These are phyloP conservation scores for Aporophyla nigra DNA, from an alignment of 2,888 invertebrate genomes.

Conservation along the genomic window DNA sequence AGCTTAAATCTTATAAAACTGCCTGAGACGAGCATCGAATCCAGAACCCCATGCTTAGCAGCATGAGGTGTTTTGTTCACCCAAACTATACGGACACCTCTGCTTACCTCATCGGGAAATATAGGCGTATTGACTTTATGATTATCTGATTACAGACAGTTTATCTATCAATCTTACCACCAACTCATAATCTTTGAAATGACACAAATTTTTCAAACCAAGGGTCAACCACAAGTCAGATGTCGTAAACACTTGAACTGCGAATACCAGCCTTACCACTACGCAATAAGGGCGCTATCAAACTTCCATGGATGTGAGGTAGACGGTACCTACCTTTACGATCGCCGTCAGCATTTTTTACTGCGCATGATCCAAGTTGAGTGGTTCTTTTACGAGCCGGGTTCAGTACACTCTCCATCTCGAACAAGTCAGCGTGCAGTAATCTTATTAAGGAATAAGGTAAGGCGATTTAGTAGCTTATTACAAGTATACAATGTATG, in stretches of 20 bases:
- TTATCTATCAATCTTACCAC: constrained; percentile 6
- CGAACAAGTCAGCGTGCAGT: constrained; percentile 69
- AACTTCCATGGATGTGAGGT: background rate
- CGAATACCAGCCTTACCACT: constrained; percentile 11
- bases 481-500: constrained; percentile 15
- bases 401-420: constrained; percentile 67
- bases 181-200: background rate
- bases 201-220: background rate
- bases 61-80: background rate
- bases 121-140: background rate
- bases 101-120: background rate
- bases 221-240: background rate
- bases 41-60: background rate
- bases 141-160: constrained; percentile 5
- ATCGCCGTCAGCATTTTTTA: constrained; percentile 66
- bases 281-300: background rate
- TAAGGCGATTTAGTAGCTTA: constrained; percentile 58
- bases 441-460: constrained; percentile 77
- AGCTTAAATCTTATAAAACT: background rate
- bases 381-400: constrained; percentile 70
- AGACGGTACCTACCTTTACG: constrained; percentile 6
- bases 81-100: too few species aligned
- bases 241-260: background rate
- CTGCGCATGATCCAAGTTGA: constrained; percentile 82
- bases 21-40: background rate